These are phyloP conservation scores for Dasypogon diadema DNA, from an alignment of 2,888 invertebrate genomes.

Conservation along the genomic window DNA sequence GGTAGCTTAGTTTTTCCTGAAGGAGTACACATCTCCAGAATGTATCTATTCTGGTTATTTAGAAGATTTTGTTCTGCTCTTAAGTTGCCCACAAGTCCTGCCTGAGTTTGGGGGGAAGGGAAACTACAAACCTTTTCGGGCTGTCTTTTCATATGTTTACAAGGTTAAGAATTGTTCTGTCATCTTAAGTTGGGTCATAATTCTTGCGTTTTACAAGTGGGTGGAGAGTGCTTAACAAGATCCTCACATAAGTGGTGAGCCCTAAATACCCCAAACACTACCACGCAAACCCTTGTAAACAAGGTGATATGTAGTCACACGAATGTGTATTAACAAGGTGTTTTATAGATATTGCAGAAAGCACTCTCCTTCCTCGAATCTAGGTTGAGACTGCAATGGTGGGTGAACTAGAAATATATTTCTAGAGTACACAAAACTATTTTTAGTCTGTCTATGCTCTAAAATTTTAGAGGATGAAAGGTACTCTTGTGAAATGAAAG, in stretches of 20 bases:
- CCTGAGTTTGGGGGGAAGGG: not conserved
- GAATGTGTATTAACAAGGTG: not conserved
- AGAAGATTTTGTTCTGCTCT: not conserved
- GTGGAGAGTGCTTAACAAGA: not conserved
- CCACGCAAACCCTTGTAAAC: not conserved
- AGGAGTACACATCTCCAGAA: not conserved
- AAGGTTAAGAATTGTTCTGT: not conserved
- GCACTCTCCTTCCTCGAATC: not conserved
- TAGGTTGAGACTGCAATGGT: not conserved
- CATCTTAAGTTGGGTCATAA: not conserved
- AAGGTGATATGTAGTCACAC: not conserved
- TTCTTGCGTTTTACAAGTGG: not conserved
- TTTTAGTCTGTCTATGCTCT: not conserved
- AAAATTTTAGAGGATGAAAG: not conserved
- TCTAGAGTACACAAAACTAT: not conserved
- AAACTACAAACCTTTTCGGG: not conserved
- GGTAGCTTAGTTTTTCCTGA: not conserved
- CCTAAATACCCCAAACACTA: not conserved
- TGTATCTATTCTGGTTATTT: not conserved
- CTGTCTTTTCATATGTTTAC: conserved; percentile 2
- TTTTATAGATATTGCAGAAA: not conserved
- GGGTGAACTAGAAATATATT: not conserved
- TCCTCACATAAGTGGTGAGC: not conserved
- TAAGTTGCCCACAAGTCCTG: not conserved
- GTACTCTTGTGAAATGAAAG: not conserved